Percentiles rank a stretch among this genome's conserved stretches.
Evolutionary conservation across 2,888 invertebrate genomes (phyloP).

Genomic region (Drosophila kanekoi): DNA sequence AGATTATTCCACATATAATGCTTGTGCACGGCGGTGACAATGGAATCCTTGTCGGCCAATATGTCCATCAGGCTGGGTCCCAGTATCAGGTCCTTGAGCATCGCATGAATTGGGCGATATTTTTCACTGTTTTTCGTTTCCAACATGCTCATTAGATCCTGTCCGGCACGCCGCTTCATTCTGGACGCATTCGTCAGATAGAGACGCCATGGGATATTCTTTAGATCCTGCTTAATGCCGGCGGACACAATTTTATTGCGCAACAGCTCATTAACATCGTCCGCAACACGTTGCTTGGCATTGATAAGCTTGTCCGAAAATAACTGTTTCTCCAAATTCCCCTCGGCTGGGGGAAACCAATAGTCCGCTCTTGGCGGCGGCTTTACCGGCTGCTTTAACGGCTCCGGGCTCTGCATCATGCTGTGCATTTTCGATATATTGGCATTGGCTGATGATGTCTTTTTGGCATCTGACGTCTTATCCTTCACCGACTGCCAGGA

Average conservation of each 20-base stretch:
- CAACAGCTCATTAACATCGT: neutral
- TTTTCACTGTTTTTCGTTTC: accelerated
- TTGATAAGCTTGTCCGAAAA: too few relatives aligned
- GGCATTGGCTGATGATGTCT: too few relatives aligned
- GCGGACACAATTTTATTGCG: neutral
- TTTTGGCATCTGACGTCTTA: too few relatives aligned
- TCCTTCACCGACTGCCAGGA: too few relatives aligned
- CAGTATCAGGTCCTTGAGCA: constrained; percentile 27
- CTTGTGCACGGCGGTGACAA: constrained; percentile 11
- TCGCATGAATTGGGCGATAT: neutral
- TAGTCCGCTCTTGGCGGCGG: too few relatives aligned
- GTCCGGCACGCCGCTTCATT: neutral
- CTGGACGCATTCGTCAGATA: neutral
- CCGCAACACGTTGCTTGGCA: too few relatives aligned
- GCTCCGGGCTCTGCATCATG: too few relatives aligned
- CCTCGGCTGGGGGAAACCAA: too few relatives aligned
- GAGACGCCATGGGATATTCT: neutral
- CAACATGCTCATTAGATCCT: neutral
- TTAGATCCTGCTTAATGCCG: neutral
- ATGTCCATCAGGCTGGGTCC: constrained; percentile 23
- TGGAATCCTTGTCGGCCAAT: neutral
- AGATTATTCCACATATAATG: constrained; percentile 58
- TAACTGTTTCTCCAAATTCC: too few relatives aligned
- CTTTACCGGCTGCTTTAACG: too few relatives aligned
- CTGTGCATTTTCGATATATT: too few relatives aligned